Percentiles rank a stretch among this genome's conserved stretches.
Evolutionary conservation across 2,797 vertebrate species (phyloP).

Genomic region (Heliangelus exortis): DNA sequence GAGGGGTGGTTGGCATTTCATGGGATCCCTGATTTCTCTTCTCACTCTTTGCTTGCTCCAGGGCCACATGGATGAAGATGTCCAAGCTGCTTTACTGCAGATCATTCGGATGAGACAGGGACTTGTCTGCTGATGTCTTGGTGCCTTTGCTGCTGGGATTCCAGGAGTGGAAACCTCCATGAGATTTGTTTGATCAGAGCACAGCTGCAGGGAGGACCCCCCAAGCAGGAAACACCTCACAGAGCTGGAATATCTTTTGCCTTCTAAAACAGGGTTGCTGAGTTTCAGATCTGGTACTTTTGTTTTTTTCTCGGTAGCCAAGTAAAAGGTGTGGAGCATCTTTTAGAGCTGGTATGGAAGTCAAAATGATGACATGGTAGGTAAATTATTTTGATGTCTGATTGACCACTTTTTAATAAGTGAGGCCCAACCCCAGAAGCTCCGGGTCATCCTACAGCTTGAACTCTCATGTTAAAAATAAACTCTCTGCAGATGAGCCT

Average conservation of each 20-base stretch:
- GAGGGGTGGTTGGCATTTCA: not conserved
- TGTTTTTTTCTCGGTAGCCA: not conserved
- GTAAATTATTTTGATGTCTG: slow-evolving; percentile 34
- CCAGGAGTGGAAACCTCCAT: not conserved
- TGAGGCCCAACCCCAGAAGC: not conserved
- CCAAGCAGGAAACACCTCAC: accelerated
- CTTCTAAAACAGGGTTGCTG: not conserved
- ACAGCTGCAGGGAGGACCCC: not conserved
- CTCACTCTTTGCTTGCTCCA: slow-evolving; percentile 51
- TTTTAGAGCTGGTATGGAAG: not conserved
- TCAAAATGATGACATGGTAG: slow-evolving; percentile 66
- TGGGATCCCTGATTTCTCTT: not conserved
- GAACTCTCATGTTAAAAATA: not conserved
- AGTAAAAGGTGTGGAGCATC: not conserved
- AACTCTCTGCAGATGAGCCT: not conserved
- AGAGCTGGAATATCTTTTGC: not conserved
- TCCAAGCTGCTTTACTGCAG: slow-evolving; percentile 95
- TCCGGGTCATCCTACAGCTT: not conserved
- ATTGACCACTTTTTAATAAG: slow-evolving; percentile 18
- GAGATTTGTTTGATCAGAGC: not conserved
- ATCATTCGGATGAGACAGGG: slow-evolving; percentile 98
- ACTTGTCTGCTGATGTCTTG: slow-evolving; percentile 87
- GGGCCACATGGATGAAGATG: slow-evolving; percentile 99
- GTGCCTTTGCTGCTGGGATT: not conserved
- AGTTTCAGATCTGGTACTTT: not conserved